Conservation (phyloP, 2,113 vertebrate genomes). For the Promerops cafer region DNA sequence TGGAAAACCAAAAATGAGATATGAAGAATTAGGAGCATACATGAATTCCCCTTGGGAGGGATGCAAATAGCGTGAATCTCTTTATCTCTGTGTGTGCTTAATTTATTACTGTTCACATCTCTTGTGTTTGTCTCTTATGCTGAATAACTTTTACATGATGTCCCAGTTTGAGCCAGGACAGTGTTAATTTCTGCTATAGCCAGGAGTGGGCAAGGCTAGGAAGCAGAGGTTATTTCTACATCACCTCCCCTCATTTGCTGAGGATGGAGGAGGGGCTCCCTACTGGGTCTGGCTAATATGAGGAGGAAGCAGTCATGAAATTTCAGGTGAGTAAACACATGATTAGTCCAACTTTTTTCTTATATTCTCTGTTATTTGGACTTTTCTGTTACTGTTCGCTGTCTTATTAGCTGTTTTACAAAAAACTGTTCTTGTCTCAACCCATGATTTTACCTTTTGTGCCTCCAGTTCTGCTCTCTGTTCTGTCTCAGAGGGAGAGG, state of each 20-base stretch:
- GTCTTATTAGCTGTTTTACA: background rate
- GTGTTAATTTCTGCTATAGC: background rate
- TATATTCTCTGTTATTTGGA: background rate
- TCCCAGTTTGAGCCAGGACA: background rate
- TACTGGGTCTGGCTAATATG: background rate
- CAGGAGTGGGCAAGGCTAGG: background rate
- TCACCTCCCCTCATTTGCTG: background rate
- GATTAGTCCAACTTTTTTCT: background rate
- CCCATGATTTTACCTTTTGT: background rate
- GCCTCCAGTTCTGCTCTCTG: background rate
- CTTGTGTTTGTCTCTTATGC: background rate
- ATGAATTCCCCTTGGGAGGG: background rate
- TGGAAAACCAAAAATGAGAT: background rate
- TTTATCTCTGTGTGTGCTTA: background rate
- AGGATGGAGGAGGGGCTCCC: background rate
- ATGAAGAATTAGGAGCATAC: background rate
- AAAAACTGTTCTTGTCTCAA: background rate
- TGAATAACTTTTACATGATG: rapidly evolving
- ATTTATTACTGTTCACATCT: background rate
- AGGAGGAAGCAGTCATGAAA: background rate
- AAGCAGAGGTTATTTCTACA: background rate
- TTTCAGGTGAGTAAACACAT: background rate
- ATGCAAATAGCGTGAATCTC: background rate
- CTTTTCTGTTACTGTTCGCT: rapidly evolving
- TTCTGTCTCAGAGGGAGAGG: background rate